phyloP scores from a whole-genome alignment of 2,888 invertebrate species.

The Sphaeridia pumilis region DNA sequence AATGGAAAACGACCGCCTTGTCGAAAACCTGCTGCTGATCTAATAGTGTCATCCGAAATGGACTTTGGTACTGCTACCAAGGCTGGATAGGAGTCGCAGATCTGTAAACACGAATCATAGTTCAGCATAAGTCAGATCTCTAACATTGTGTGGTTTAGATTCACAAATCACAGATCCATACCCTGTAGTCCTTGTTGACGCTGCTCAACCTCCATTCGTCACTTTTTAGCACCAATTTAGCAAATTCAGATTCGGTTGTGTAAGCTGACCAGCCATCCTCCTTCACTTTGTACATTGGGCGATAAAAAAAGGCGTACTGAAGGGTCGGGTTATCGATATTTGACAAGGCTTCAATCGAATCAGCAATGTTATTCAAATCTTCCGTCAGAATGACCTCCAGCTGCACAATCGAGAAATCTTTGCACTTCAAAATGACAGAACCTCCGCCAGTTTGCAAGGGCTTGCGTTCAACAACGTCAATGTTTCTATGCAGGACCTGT shows the following conservation, averaged over 20 bases:
- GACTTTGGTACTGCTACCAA: constrained; percentile 81
- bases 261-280: constrained; percentile 94
- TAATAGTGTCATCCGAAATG: constrained; percentile 78
- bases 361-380: constrained; percentile 67
- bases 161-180: no score
- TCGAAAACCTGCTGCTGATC: constrained; percentile 74
- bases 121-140: no score
- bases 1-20: constrained; percentile 92
- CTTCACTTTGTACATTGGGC: constrained; percentile 74
- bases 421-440: constrained; percentile 76
- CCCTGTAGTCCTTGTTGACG: constrained; percentile 76
- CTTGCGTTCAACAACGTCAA: constrained; percentile 80
- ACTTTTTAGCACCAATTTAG: constrained; percentile 62
- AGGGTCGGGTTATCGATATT: constrained; percentile 57
- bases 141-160: no score
- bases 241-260: constrained; percentile 76
- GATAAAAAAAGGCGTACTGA: constrained; percentile 92
- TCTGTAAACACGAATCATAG: no score
- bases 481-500: constrained; percentile 79
- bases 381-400: constrained; percentile 68
- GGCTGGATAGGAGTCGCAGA: constrained; percentile 80
- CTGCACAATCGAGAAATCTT: constrained; percentile 77
- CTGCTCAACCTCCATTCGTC: constrained; percentile 89
- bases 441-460: constrained; percentile 52
- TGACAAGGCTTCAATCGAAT: constrained; percentile 75